Evolutionary conservation across 2,113 vertebrate species (phyloP).

Genomic region (Odocoileus hemionus): DNA sequence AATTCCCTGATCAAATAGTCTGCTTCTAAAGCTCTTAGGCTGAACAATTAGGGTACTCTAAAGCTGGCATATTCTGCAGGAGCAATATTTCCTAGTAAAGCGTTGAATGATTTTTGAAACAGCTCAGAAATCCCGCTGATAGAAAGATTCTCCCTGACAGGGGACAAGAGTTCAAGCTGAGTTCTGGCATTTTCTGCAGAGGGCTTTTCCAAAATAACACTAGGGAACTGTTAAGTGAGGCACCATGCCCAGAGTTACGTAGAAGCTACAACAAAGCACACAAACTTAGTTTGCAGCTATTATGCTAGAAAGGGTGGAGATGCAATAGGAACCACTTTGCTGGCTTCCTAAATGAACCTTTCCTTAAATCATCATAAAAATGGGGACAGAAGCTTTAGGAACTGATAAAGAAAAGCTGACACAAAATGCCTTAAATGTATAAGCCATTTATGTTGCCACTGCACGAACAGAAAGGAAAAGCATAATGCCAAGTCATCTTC

Average conservation of each 20-base stretch:
- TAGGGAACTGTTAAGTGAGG: slow-evolving; percentile 58
- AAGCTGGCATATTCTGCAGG: slow-evolving; percentile 29
- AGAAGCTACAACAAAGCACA: not conserved
- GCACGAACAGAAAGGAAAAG: not conserved
- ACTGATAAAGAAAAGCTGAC: not conserved
- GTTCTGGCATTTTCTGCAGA: slow-evolving; percentile 72
- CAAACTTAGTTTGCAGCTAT: not conserved
- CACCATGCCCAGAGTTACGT: slow-evolving; percentile 59
- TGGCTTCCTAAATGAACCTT: slow-evolving; percentile 25
- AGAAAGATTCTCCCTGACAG: slow-evolving; percentile 72
- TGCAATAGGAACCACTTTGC: not conserved
- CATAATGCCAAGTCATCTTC: not conserved
- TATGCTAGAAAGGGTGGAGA: not conserved
- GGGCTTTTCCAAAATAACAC: slow-evolving; percentile 61
- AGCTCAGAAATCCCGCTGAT: slow-evolving; percentile 67
- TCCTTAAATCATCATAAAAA: slow-evolving; percentile 20
- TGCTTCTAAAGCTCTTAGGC: not conserved
- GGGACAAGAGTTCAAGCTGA: slow-evolving; percentile 74
- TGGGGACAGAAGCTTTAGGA: not conserved
- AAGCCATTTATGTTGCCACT: not conserved
- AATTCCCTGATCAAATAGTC: not conserved
- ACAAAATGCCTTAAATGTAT: not conserved
- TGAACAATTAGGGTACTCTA: slow-evolving; percentile 44
- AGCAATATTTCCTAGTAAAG: slow-evolving; percentile 65
- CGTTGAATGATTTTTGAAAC: slow-evolving; percentile 69